These are phyloP conservation scores for Porites divaricata DNA, from an alignment of 92 coral and sea anemone species.

Conservation along the genomic window DNA sequence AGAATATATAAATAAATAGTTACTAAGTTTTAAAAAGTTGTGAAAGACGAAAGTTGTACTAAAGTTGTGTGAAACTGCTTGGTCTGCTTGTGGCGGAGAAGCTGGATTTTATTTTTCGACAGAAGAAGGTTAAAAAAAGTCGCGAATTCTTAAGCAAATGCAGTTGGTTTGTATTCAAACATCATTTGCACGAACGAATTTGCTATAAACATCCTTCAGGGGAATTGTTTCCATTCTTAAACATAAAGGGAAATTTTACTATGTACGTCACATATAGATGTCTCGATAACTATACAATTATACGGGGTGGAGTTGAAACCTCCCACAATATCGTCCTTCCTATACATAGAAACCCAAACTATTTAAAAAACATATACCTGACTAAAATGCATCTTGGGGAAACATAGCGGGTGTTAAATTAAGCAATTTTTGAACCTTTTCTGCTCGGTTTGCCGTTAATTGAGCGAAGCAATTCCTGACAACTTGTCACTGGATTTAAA, in stretches of 20 bases:
- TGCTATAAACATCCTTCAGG: slow-evolving; percentile 20
- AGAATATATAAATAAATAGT: too few species aligned
- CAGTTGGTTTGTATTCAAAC: background rate
- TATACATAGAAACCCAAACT: background rate
- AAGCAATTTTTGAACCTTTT: background rate
- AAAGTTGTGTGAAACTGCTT: too few species aligned
- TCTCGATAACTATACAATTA: slow-evolving; percentile 1
- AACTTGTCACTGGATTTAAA: background rate
- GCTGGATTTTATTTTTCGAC: too few species aligned
- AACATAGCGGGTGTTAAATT: background rate
- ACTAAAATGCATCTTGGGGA: background rate
- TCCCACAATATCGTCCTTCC: background rate
- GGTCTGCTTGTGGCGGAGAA: too few species aligned
- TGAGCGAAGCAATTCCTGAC: slow-evolving; percentile 23
- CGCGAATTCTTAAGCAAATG: background rate
- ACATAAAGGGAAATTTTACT: background rate
- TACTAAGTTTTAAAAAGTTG: too few species aligned
- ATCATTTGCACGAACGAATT: background rate
- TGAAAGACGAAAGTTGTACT: too few species aligned
- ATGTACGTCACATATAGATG: slow-evolving; percentile 25
- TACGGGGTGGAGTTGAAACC: background rate
- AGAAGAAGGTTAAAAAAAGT: too few species aligned
- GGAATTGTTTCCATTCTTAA: slow-evolving; percentile 22
- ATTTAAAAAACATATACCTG: background rate
- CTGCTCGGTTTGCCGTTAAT: slow-evolving; percentile 17